A percentile compares a stretch with the other conserved stretches of the same genome.
Conservation (phyloP, 2,888 invertebrate species). For the Caenorhabditis sulstoni region DNA sequence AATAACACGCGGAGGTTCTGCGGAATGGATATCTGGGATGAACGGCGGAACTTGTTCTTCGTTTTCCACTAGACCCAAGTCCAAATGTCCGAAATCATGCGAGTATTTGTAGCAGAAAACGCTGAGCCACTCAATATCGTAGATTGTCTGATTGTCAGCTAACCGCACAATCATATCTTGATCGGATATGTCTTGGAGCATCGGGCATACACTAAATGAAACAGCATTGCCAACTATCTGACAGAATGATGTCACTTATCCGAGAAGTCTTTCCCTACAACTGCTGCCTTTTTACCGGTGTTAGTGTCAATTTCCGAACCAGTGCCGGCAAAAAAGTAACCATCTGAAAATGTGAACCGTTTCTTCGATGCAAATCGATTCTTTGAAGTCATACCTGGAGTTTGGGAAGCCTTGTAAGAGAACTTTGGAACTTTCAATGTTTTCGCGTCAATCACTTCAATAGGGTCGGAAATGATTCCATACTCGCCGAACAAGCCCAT, state of each 20-base stretch:
- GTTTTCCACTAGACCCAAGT: conserved; percentile 64
- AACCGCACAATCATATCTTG: conserved; percentile 70
- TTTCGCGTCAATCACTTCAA: conserved; percentile 72
- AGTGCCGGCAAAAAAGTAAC: conserved; percentile 75
- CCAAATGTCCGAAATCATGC: conserved; percentile 76
- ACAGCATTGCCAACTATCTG: background rate
- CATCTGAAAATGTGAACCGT: conserved; percentile 70
- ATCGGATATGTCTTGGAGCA: conserved; percentile 71
- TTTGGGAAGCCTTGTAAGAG: conserved; percentile 74
- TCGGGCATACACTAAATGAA: conserved; percentile 73
- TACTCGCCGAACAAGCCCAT: conserved; percentile 72
- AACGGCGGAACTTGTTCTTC: conserved; percentile 72
- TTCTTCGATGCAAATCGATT: background rate
- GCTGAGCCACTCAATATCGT: conserved; percentile 75
- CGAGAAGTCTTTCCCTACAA: conserved; percentile 70
- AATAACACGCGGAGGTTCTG: conserved; percentile 9
- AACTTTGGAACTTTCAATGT: conserved; percentile 72
- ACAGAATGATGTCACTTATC: no score
- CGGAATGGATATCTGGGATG: conserved; percentile 66
- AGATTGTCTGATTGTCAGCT: conserved; percentile 70
- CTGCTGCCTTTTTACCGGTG: conserved; percentile 72
- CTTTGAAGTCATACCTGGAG: conserved; percentile 74
- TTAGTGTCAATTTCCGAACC: conserved; percentile 68
- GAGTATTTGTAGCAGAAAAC: conserved; percentile 71
- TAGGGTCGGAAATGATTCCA: conserved; percentile 63